Evolutionary conservation across 2,888 invertebrate genomes (phyloP).

Genomic region (Panopea generosa): DNA sequence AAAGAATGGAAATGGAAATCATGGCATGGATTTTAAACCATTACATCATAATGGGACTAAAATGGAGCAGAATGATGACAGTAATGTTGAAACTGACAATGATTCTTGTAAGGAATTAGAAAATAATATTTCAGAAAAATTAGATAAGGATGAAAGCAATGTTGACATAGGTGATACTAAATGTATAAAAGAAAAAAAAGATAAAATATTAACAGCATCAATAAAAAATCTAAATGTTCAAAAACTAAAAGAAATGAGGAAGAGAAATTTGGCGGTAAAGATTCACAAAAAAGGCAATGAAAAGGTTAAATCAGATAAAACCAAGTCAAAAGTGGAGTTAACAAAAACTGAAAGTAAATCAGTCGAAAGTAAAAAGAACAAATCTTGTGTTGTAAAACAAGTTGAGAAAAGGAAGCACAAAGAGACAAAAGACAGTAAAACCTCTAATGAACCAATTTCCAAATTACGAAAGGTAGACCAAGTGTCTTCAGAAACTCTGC

Average conservation of each 20-base stretch:
- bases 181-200: too few relatives aligned
- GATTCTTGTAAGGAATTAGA: too few relatives aligned
- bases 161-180: too few relatives aligned
- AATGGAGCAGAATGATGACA: too few relatives aligned
- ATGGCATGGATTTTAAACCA: background rate
- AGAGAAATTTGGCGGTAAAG: constrained; percentile 16
- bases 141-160: too few relatives aligned
- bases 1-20: background rate
- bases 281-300: background rate
- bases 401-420: background rate
- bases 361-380: background rate
- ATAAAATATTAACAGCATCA: too few relatives aligned
- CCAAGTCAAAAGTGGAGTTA: background rate
- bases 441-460: constrained; percentile 4
- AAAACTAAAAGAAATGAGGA: constrained; percentile 23
- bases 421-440: background rate
- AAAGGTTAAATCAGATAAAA: background rate
- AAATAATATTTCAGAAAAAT: too few relatives aligned
- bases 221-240: background rate
- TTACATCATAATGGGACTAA: background rate
- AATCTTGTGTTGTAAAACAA: background rate
- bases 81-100: constrained; percentile 1
- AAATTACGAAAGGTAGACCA: background rate
- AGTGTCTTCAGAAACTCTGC: too few relatives aligned
- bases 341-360: background rate